Conservation (phyloP, 2,888 invertebrate genomes). For the Sthenelais limicola region DNA sequence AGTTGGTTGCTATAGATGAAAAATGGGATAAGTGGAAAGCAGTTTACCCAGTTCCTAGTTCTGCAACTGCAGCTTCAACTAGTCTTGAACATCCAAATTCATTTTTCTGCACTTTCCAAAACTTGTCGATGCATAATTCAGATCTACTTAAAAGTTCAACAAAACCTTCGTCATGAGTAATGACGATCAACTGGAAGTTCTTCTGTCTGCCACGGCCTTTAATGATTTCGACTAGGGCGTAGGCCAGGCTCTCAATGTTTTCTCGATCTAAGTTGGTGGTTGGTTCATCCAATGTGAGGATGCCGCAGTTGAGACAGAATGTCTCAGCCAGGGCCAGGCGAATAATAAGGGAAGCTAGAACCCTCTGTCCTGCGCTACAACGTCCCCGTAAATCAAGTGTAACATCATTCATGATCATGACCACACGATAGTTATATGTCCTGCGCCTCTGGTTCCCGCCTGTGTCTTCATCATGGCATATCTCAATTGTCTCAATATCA, state of each 20-base stretch:
- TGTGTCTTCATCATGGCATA: conserved; percentile 74
- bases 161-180: conserved; percentile 97
- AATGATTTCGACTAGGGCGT: conserved; percentile 76
- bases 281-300: conserved; percentile 97
- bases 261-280: conserved; percentile 96
- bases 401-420: conserved; percentile 86
- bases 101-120: conserved; percentile 75
- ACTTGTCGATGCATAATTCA: conserved; percentile 81
- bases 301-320: conserved; percentile 95
- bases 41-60: no score
- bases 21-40: no score
- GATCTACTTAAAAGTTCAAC: conserved; percentile 82
- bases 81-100: no score
- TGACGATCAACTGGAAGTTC: conserved; percentile 94
- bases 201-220: conserved; percentile 71
- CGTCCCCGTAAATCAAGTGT: conserved; percentile 97
- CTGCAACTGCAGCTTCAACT: no score
- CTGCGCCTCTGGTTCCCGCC: conserved; percentile 76
- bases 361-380: conserved; percentile 98
- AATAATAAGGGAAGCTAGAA: conserved; percentile 94
- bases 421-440: conserved; percentile 85
- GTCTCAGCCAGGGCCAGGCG: conserved; percentile 97
- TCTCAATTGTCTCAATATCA: conserved; percentile 96
- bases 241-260: conserved; percentile 88
- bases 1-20: no score